These are phyloP conservation scores for Saccostrea cuccullata DNA, from an alignment of 1,140 invertebrate genomes.

Conservation along the genomic window DNA sequence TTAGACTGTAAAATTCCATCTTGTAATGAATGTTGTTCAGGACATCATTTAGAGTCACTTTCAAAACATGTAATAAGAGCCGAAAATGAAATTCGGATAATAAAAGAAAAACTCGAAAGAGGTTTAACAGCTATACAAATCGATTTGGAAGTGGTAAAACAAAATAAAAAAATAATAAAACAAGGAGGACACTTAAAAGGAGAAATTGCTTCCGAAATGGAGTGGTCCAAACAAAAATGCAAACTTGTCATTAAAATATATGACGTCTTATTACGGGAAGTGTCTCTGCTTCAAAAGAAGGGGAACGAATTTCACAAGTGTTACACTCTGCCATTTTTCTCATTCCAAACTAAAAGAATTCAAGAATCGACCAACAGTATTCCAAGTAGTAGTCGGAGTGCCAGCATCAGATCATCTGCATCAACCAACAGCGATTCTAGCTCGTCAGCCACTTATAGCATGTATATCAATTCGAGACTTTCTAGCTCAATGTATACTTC, in stretches of 20 bases:
- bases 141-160: not conserved
- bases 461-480: not conserved
- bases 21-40: not conserved
- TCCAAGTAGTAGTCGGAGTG: not conserved
- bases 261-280: not conserved
- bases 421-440: not conserved
- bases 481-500: not conserved
- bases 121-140: not conserved
- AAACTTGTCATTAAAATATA: not conserved
- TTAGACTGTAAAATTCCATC: not conserved
- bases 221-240: not conserved
- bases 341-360: not conserved
- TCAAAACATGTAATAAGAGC: not conserved
- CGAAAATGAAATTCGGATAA: not conserved
- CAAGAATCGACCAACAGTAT: slow-evolving; percentile 6
- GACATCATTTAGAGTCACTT: not conserved
- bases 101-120: not conserved
- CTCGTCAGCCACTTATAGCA: not conserved
- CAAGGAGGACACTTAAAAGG: not conserved
- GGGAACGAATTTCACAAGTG: not conserved
- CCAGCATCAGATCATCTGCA: not conserved
- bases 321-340: not conserved
- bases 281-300: not conserved
- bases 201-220: not conserved
- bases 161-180: not conserved